Evolutionary conservation across 2,113 vertebrate species (phyloP).

Genomic region (Ramphastos sulfuratus): DNA sequence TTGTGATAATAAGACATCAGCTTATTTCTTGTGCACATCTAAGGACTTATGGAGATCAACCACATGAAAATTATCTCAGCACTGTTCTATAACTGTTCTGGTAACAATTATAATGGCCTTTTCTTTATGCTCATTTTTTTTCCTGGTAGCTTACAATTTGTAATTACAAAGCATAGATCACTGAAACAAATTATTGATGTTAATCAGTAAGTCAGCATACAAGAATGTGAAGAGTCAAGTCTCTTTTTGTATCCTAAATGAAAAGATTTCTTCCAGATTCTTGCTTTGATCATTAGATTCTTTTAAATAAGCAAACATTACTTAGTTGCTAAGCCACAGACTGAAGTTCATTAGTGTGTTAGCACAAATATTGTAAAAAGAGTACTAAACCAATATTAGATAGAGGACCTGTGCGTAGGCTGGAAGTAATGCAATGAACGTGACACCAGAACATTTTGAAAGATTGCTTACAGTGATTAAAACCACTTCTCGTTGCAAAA

Average conservation of each 20-base stretch:
- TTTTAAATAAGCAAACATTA: slow-evolving; percentile 53
- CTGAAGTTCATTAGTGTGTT: slow-evolving; percentile 52
- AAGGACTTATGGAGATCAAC: neutral
- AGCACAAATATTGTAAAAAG: slow-evolving; percentile 51
- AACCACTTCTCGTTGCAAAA: slow-evolving; percentile 31
- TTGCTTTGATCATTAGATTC: slow-evolving; percentile 47
- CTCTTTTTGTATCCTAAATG: neutral
- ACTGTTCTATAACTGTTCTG: neutral
- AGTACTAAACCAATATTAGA: slow-evolving; percentile 50
- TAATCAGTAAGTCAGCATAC: slow-evolving; percentile 6
- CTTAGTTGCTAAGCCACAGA: slow-evolving; percentile 59
- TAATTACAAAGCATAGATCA: neutral
- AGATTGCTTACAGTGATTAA: slow-evolving; percentile 12
- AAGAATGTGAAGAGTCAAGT: slow-evolving; percentile 29
- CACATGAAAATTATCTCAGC: neutral
- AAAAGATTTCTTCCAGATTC: slow-evolving; percentile 52
- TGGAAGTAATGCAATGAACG: slow-evolving; percentile 42
- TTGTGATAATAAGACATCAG: neutral
- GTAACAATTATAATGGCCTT: neutral
- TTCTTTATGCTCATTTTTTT: neutral
- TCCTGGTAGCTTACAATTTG: neutral
- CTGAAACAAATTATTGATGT: slow-evolving; percentile 1
- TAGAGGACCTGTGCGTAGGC: slow-evolving; percentile 14
- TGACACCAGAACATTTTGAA: slow-evolving; percentile 8
- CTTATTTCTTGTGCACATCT: neutral